phyloP scores from a whole-genome alignment of 2,113 vertebrate genomes.

The Cebus imitator region DNA sequence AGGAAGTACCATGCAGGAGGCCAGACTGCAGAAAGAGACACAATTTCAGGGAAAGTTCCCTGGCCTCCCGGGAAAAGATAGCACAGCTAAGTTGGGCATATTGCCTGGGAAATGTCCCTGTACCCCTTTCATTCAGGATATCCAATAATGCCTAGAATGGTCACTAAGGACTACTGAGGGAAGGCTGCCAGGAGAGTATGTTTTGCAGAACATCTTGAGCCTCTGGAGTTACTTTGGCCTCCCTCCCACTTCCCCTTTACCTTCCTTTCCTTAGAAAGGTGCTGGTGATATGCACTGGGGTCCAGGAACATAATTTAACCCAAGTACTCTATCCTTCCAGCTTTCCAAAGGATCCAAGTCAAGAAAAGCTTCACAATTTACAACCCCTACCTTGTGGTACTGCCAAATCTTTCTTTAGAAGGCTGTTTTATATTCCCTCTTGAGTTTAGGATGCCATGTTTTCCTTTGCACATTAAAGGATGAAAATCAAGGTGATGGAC shows the following conservation, averaged over 20 bases:
- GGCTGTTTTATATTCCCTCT: constrained; percentile 52
- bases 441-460: constrained; percentile 64
- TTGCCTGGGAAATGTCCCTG: neutral
- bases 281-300: neutral
- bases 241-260: neutral
- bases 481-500: constrained; percentile 56
- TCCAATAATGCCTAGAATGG: neutral
- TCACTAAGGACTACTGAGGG: neutral
- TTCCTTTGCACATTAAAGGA: constrained; percentile 69
- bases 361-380: constrained; percentile 32
- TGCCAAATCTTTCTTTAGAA: constrained; percentile 50
- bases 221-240: neutral
- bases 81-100: neutral
- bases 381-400: neutral
- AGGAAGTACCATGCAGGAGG: neutral
- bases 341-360: constrained; percentile 18
- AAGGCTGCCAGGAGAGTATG: neutral
- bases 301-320: constrained; percentile 19
- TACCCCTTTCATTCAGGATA: neutral
- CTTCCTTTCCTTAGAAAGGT: neutral
- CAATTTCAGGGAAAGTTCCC: neutral
- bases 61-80: neutral
- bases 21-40: neutral
- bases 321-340: neutral
- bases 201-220: neutral